Conservation (phyloP, 2,113 vertebrate species). For the Phylloscopus trochilus region DNA sequence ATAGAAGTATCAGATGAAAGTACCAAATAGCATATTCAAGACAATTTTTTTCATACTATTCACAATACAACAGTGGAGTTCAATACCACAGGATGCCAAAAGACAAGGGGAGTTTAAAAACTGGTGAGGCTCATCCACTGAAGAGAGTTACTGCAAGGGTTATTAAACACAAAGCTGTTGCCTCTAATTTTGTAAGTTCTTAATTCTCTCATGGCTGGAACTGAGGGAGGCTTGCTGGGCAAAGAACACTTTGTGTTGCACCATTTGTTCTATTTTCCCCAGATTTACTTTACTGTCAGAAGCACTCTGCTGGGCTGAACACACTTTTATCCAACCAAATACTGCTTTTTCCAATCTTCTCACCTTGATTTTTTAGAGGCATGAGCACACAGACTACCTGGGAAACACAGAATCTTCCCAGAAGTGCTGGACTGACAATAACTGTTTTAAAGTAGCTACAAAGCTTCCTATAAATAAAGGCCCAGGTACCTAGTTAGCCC, state of each 20-base stretch:
- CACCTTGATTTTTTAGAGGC: not conserved
- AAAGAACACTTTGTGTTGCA: not conserved
- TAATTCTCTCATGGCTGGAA: not conserved
- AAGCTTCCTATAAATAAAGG: not conserved
- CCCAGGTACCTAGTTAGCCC: not conserved
- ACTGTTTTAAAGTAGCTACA: not conserved
- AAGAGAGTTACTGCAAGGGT: not conserved
- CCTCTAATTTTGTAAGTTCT: not conserved
- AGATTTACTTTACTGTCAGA: not conserved
- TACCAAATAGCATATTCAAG: not conserved
- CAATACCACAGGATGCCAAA: not conserved
- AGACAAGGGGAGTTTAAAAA: not conserved
- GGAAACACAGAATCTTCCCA: not conserved
- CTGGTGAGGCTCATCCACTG: not conserved
- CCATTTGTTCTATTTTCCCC: not conserved
- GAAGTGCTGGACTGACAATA: not conserved
- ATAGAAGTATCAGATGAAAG: not conserved
- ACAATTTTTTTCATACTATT: not conserved
- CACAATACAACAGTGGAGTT: not conserved
- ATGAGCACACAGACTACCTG: not conserved
- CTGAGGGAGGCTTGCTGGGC: fast-evolving
- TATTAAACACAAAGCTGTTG: not conserved
- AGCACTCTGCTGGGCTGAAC: not conserved
- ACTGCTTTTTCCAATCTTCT: not conserved
- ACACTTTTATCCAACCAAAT: not conserved